Evolutionary conservation across 2,888 invertebrate genomes (phyloP).

Genomic region (Lydus trimaculatus): DNA sequence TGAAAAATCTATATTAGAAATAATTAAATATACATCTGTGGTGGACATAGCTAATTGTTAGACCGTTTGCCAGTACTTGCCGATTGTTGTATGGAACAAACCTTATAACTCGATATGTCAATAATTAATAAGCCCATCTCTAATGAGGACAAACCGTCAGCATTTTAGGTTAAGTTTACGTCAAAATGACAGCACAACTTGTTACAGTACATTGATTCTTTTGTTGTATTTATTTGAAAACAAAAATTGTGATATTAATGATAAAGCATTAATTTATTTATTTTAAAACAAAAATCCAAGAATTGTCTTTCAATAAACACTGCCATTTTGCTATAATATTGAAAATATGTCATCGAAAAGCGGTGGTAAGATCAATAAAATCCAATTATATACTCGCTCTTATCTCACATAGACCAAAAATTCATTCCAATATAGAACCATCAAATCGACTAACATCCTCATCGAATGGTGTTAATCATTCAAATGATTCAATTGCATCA

Average conservation of each 20-base stretch:
- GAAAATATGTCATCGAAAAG: background rate
- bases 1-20: no score
- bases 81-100: background rate
- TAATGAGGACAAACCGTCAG: background rate
- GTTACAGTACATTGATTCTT: background rate
- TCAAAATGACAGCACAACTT: background rate
- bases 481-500: slow-evolving; percentile 51
- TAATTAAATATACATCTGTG: no score
- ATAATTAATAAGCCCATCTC: background rate
- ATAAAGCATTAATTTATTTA: background rate
- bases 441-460: background rate
- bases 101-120: background rate
- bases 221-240: background rate
- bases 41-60: no score
- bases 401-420: background rate
- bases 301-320: background rate
- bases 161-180: background rate
- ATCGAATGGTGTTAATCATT: slow-evolving; percentile 49
- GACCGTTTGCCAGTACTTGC: no score
- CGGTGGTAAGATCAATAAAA: background rate
- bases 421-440: background rate
- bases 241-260: background rate
- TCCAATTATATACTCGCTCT: no score
- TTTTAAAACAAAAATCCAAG: background rate
- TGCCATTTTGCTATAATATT: background rate